These are phyloP conservation scores for Horisme vitalbata DNA, from an alignment of 2,888 invertebrate genomes.

Conservation along the genomic window DNA sequence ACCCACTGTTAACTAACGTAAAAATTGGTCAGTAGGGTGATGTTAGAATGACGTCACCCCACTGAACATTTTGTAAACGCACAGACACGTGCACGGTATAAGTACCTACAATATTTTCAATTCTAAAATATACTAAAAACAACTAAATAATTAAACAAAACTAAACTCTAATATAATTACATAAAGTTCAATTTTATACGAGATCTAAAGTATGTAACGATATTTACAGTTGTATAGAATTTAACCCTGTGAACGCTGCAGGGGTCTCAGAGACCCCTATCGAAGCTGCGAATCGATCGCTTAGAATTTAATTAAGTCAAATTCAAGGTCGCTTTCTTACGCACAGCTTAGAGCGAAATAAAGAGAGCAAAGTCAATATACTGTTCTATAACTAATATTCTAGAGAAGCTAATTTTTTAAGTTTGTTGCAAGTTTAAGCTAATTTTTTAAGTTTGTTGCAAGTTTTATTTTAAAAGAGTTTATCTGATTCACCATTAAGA, in stretches of 20 bases:
- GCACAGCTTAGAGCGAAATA: slow-evolving; percentile 11
- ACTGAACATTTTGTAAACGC: slow-evolving; percentile 27
- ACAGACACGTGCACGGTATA: slow-evolving; percentile 23
- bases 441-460: too few species aligned
- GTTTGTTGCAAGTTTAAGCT: too few species aligned
- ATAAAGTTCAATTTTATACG: slow-evolving; percentile 16
- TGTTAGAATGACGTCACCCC: slow-evolving; percentile 35
- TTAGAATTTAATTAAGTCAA: slow-evolving; percentile 69
- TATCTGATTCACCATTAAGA: too few species aligned
- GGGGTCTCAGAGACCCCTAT: slow-evolving; percentile 58
- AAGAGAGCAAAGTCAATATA: too few species aligned
- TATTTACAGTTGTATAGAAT: slow-evolving; percentile 33
- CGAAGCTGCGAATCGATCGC: slow-evolving; percentile 65
- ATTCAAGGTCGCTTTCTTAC: slow-evolving; percentile 64
- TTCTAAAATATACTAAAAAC: slow-evolving; percentile 22
- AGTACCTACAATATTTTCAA: slow-evolving; percentile 15
- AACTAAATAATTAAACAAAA: slow-evolving; percentile 16
- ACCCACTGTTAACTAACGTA: too few species aligned
- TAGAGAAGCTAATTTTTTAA: too few species aligned
- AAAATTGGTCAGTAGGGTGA: too few species aligned
- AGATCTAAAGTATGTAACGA: too few species aligned
- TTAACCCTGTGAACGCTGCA: slow-evolving; percentile 49
- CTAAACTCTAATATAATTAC: slow-evolving; percentile 2
- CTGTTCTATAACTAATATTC: too few species aligned
- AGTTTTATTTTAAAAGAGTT: too few species aligned